Conservation (phyloP, 2,797 vertebrate genomes). For the Liparis tanakae region DNA sequence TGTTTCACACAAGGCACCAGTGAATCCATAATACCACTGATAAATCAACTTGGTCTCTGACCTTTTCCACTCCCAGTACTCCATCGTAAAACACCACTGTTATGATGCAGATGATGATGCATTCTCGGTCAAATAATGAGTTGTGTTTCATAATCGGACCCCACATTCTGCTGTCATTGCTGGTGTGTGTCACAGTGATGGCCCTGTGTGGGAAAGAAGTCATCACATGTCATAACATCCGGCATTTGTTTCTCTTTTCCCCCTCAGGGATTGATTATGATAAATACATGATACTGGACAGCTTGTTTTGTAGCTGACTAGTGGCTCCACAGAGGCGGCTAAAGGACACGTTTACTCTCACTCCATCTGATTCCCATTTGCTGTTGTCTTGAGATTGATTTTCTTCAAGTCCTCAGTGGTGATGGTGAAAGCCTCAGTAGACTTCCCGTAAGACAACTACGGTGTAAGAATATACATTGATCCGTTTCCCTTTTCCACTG, state of each 20-base stretch:
- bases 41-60: slow-evolving; percentile 51
- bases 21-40: slow-evolving; percentile 39
- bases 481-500: slow-evolving; percentile 21
- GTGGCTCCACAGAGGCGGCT: slow-evolving; percentile 31
- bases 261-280: slow-evolving; percentile 7
- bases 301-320: slow-evolving; percentile 32
- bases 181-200: slow-evolving; percentile 30
- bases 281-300: slow-evolving; percentile 23
- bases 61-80: slow-evolving; percentile 23
- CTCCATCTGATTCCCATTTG: slow-evolving; percentile 49
- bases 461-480: slow-evolving; percentile 54
- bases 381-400: slow-evolving; percentile 58
- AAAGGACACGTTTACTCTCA: slow-evolving; percentile 49
- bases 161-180: slow-evolving; percentile 49
- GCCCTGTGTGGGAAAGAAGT: slow-evolving; percentile 18
- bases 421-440: slow-evolving; percentile 17
- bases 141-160: slow-evolving; percentile 31
- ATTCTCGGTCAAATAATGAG: slow-evolving; percentile 42
- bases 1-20: slow-evolving; percentile 17
- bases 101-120: slow-evolving; percentile 52
- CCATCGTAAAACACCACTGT: slow-evolving; percentile 19
- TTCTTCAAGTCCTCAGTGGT: slow-evolving; percentile 13
- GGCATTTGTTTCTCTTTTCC: not conserved
- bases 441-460: slow-evolving; percentile 22
- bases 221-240: slow-evolving; percentile 24